Base-by-base conservation (phyloP, 2,113 vertebrate genomes). In the Epinephelus lanceolatus region DNA sequence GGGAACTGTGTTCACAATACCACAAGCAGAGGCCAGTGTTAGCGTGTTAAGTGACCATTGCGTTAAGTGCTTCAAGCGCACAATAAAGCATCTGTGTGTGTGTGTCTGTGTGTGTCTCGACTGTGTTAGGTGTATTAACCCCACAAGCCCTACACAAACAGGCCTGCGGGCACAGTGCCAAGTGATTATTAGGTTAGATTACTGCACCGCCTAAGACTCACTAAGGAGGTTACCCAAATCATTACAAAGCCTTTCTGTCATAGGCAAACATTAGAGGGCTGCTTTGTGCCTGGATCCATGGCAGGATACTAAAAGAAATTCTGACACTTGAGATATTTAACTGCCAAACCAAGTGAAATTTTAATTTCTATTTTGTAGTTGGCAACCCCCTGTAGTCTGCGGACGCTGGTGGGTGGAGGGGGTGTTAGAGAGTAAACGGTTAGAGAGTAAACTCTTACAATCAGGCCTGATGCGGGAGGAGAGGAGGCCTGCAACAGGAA, bases 391-490 rank as follows among this genome's bases (percentile, higher is more conserved):
- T 86, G 76, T 87, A 77, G 90, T 91, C 87, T 81, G 76, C 19
- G 57, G 83, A 87, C 71, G 59, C 82, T 66, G 67, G 83, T 79
- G 87, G 86, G 84, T 86, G 84, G 60, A 74, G 76, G 69, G 72
- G 77, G 89, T 92, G 92, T 91, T 91, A 93, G 84, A 91, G 55
- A 85, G 85, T 59, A 90, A 89, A 91, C 40, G 49, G 55, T 81
- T 78, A 81, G 83, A 90, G 30, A 88, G 71, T 66, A 88, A 90
- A 83, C 72, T 89, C 93, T 94, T 94, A 95, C 94, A 91, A 94
- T 95, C 88, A 94, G 91, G 90, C 94, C 94, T 88, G 93, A 94
- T 61, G 94, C 92, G 56, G 94, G 93, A 80, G 93, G 94, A 92
- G 93, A 95, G n/a, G 92, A 92, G 85, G 93, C 92, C 93, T 95